Evolutionary conservation across 35 echinoderm and acorn worm genomes (phyloP).

Genomic region (Holothuria glaberrima): DNA sequence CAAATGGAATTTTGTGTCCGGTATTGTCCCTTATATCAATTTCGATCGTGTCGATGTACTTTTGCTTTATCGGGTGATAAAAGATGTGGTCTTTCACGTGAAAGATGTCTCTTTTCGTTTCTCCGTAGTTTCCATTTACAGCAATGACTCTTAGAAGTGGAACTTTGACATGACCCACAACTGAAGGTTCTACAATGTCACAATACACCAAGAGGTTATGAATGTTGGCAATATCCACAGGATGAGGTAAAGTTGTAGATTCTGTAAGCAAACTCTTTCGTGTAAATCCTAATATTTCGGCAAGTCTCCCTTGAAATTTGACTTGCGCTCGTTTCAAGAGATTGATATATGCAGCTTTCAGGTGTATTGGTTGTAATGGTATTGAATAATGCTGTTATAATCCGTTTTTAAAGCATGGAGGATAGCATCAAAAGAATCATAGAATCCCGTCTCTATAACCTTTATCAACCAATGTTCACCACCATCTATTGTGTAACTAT

Average conservation of each 20-base stretch:
- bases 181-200: too few relatives aligned
- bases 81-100: not conserved
- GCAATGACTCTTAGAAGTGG: too few relatives aligned
- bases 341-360: conserved; percentile 24
- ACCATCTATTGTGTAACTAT: not conserved
- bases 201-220: not conserved
- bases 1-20: too few relatives aligned
- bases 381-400: too few relatives aligned
- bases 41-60: too few relatives aligned
- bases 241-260: not conserved
- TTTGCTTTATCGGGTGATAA: not conserved
- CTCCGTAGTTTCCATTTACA: conserved; percentile 3
- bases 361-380: not conserved
- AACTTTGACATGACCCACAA: too few relatives aligned
- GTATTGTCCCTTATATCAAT: too few relatives aligned
- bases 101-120: not conserved
- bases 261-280: not conserved
- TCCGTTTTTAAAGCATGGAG: too few relatives aligned
- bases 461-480: not conserved
- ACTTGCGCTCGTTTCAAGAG: not conserved
- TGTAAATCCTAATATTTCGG: conserved; percentile 50
- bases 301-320: conserved; percentile 15
- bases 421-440: not conserved
- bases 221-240: conserved; percentile 10
- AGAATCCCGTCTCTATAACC: not conserved